Evolutionary conservation across 2,797 vertebrate species (phyloP), one percentile per base, ranked within the genome.

Genomic region (Anolis apletophallus): DNA sequence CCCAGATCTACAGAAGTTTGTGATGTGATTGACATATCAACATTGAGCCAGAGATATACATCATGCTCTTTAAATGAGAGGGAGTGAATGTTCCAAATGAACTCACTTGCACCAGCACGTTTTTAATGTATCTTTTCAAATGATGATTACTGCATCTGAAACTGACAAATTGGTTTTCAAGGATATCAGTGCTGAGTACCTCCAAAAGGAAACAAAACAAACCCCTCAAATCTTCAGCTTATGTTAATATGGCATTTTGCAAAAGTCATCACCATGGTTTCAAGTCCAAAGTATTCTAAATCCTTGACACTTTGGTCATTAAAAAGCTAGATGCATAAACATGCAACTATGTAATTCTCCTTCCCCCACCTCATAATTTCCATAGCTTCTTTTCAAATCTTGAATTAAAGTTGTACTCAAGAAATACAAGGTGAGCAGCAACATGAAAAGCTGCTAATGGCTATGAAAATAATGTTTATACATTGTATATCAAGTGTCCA

Each of bases 181-280:
- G 84, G 59, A 73, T 52, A 21, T 3, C 55, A 0, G 10, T 59
- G 36, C 81, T 23, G 82, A 87, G 81, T 72, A 40, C 61, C 26
- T n/a, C 73, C 72, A 26, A 26, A 90, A 74, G 89, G 12, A 71
- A 89, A 86, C 67, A 55, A 87, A 52, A 54, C 36, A 16, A 76
- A 23, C 10, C 10, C 26, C 36, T 32, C 36, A 40, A 94, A 85
- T 81, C 90, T 87, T 88, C 40, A 76, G 59, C 54, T 94, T 85
- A 83, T 84, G 86, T 46, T 94, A 92, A 59, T 88, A 12, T 52
- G 86, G 85, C 85, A 64, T 91, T 95, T 71, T 93, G 88, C 87
- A 92, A 87, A 94, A 91, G 75, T 81, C 26, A 90, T 90, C 54
- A 74, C 83, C 29, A 72, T 84, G 55, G 85, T 87, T 93, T 93